A percentile compares a stretch with the other conserved stretches of the same genome.
These are phyloP conservation scores for Goniozus legneri DNA, from an alignment of 1,140 invertebrate species.

Conservation along the genomic window DNA sequence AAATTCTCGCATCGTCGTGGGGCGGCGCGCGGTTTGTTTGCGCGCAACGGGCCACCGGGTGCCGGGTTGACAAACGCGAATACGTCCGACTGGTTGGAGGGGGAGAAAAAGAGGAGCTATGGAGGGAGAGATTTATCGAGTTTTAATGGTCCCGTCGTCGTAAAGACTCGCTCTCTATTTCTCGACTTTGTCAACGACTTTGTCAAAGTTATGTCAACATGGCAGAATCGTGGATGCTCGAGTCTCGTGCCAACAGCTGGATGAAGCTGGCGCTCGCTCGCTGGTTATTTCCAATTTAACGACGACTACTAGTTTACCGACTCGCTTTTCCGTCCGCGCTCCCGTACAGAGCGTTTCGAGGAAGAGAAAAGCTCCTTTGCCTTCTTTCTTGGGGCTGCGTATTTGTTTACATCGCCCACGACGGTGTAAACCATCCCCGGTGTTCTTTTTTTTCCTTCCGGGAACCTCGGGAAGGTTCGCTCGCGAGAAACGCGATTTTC, in stretches of 20 bases:
- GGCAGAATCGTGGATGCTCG: conserved; percentile 4
- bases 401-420: too few relatives aligned
- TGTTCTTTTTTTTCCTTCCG: too few relatives aligned
- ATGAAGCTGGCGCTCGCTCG: conserved; percentile 24
- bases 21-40: conserved; percentile 24
- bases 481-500: too few relatives aligned
- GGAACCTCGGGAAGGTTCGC: too few relatives aligned
- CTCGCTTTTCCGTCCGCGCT: too few relatives aligned
- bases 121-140: conserved; percentile 40
- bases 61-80: conserved; percentile 39
- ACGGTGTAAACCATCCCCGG: too few relatives aligned
- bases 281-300: conserved; percentile 47
- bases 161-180: conserved; percentile 35
- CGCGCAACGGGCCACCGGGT: conserved; percentile 31
- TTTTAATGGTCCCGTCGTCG: conserved; percentile 47
- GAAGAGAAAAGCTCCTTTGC: too few relatives aligned
- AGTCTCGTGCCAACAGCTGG: conserved; percentile 46
- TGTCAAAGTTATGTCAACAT: conserved; percentile 52
- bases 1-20: conserved; percentile 18
- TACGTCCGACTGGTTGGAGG: conserved; percentile 2
- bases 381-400: too few relatives aligned
- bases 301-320: conserved; percentile 45
- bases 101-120: conserved; percentile 7
- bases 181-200: conserved; percentile 51
- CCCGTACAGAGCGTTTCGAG: too few relatives aligned